Conservation (phyloP, 2,888 invertebrate genomes). For the Taphrorychus bicolor region DNA sequence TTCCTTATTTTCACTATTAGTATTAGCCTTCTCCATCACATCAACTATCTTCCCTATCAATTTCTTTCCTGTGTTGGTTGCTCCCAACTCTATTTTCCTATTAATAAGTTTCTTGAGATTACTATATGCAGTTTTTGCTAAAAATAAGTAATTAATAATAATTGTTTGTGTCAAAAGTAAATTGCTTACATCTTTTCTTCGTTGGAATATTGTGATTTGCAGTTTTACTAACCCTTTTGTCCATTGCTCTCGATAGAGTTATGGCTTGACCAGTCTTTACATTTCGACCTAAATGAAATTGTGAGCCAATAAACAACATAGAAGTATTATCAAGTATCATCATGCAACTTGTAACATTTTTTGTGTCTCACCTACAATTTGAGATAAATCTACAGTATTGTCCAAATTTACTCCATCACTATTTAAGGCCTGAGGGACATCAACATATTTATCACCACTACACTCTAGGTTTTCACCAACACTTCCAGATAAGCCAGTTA, state of each 20-base stretch:
- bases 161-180: neutral
- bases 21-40: conserved; percentile 46
- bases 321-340: neutral
- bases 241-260: conserved; percentile 47
- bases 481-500: neutral
- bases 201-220: no score
- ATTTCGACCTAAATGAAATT: conserved; percentile 45
- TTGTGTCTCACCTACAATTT: conserved; percentile 14
- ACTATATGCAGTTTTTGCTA: neutral
- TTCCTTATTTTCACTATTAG: conserved; percentile 32
- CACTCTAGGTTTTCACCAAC: neutral
- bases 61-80: conserved; percentile 47
- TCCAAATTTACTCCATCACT: neutral
- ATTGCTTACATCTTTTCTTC: neutral
- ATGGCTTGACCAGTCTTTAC: conserved; percentile 50
- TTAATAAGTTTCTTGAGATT: conserved; percentile 46
- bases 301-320: conserved; percentile 1
- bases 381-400: conserved; percentile 11
- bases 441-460: neutral
- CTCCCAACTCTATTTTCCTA: conserved; percentile 49
- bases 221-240: conserved; percentile 39
- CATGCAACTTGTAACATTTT: neutral
- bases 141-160: neutral
- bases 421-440: neutral
- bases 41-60: conserved; percentile 50